Percentiles rank a stretch among this genome's conserved stretches.
Evolutionary conservation across 2,113 vertebrate genomes (phyloP).

Genomic region (Mesembrinibis cayennensis): DNA sequence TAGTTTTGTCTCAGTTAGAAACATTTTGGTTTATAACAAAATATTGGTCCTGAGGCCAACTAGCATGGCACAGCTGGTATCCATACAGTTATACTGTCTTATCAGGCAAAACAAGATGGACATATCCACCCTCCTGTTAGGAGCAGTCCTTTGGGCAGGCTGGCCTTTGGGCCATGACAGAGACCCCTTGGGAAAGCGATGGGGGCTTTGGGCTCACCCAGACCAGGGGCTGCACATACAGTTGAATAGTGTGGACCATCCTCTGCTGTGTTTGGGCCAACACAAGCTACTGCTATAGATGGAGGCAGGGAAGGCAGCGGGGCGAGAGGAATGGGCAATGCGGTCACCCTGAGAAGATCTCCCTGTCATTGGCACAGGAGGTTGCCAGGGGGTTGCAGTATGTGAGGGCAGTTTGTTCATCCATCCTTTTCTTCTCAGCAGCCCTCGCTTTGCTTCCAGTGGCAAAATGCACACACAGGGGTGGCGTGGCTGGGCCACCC

Average conservation of each 20-base stretch:
- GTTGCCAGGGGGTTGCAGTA: neutral
- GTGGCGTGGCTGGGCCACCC: accelerated
- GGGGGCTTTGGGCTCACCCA: neutral
- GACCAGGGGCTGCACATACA: neutral
- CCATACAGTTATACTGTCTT: neutral
- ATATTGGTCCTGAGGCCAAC: neutral
- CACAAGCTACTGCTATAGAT: neutral
- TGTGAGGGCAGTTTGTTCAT: neutral
- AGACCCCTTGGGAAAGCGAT: neutral
- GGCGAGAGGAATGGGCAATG: neutral
- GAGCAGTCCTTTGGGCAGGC: neutral
- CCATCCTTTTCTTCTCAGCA: neutral
- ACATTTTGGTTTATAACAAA: neutral
- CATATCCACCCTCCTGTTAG: neutral
- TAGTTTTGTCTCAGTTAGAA: neutral
- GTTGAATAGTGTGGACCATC: neutral
- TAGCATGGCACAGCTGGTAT: neutral
- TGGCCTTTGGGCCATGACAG: neutral
- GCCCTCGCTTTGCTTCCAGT: neutral
- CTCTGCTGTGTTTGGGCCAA: neutral
- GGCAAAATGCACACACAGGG: neutral
- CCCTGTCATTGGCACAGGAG: neutral
- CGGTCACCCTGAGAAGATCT: neutral
- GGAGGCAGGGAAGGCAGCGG: neutral
- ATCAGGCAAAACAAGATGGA: neutral